Evolutionary conservation across 1,140 invertebrate species (phyloP), one percentile per base, ranked within the genome.

Genomic region (Nomia melanderi): DNA sequence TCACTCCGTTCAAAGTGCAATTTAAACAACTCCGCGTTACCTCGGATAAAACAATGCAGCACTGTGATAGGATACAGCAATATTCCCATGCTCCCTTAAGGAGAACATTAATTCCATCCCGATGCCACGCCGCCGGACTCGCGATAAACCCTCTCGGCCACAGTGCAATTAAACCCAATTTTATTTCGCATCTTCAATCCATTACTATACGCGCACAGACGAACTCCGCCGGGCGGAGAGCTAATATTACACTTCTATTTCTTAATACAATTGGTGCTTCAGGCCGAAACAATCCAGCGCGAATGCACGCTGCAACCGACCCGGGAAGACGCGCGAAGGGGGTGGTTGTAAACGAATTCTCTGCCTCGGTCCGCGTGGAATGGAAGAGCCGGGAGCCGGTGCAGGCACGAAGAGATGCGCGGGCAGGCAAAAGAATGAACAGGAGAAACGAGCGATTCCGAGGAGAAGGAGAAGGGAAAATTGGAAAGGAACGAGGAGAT

Each of bases 281-380:
- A 17, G n/a, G 6, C 11, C 11, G 27, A 33, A 39, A 39, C 20
- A 31, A 73, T 53, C 44, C 9, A 63, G 7, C 17, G 12, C 27
- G 44, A 29, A 11, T 47, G 12, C 14, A 71, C 36, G 41, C 57
- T 60, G 56, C 14, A 70, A 73, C 75, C 79, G 81, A 75, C 59
- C n/a, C 60, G 63, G 56, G 70, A 78, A 71, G 71, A 70, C 65
- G 66, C 67, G 53, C 76, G 78, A 69, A 60, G 75, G 72, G n/a
- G 65, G 56, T 62, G 62, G 39, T 66, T 41, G 63, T 81, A 83
- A 87, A 82, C 85, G 81, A 85, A 82, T 87, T 85, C 67, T n/a
- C 57, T 60, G 20, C 57, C 56, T 33, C 31, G 50, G 50, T 65
- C 33, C 20, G 69, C 14, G 31, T 33, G 54, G 72, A 59, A 56